Conservation (phyloP, 2,113 vertebrate species). For the Phyllostomus hastatus region DNA sequence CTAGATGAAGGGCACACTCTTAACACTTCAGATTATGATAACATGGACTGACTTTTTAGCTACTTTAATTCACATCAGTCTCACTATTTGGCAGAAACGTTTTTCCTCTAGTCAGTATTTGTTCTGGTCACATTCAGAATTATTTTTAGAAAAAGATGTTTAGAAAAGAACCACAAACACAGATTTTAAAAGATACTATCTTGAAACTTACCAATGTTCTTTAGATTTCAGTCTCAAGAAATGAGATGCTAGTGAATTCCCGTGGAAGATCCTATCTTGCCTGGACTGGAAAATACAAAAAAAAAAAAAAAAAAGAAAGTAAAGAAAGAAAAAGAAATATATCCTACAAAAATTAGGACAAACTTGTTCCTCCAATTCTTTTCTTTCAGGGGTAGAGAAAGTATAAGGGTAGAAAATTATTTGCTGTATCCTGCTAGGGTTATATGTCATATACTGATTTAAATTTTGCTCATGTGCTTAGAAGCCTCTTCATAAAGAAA, state of each 20-base stretch:
- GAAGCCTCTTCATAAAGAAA: neutral
- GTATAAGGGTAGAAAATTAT: neutral
- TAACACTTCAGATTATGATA: slow-evolving; percentile 51
- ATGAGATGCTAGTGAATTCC: slow-evolving; percentile 4
- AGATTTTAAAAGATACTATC: neutral
- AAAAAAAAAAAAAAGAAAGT: neutral
- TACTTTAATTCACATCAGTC: slow-evolving; percentile 14
- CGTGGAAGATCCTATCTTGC: neutral
- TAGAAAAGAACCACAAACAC: neutral
- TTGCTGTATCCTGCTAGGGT: neutral
- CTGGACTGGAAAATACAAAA: neutral
- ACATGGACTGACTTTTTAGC: slow-evolving; percentile 21
- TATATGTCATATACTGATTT: slow-evolving; percentile 39
- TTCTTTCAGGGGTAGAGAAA: slow-evolving; percentile 15
- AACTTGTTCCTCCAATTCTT: neutral
- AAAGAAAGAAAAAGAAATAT: neutral
- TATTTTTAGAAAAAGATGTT: slow-evolving; percentile 54
- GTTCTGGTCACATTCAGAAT: slow-evolving; percentile 5
- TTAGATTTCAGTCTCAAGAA: neutral
- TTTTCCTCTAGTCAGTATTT: neutral
- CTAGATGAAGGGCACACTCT: slow-evolving; percentile 22
- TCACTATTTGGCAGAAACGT: neutral
- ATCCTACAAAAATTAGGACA: neutral
- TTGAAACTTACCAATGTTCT: slow-evolving; percentile 29
- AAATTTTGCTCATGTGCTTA: neutral